Conservation (phyloP, 1,140 invertebrate genomes). For the Dermatophagoides farinae region DNA sequence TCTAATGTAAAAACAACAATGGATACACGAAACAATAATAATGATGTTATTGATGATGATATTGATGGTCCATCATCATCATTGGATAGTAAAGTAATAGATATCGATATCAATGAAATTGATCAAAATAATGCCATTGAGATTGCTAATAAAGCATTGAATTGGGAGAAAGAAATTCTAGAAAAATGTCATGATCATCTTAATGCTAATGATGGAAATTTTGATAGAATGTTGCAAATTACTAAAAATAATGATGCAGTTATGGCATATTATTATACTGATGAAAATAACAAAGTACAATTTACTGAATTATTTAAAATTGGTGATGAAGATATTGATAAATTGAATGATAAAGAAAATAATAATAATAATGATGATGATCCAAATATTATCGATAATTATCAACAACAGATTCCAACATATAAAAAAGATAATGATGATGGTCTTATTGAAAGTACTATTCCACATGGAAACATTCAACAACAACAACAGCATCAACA, state of each 20-base stretch:
- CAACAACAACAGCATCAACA: too few relatives aligned
- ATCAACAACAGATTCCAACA: background rate
- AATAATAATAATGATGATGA: background rate
- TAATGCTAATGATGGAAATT: constrained; percentile 41
- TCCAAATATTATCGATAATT: background rate
- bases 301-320: constrained; percentile 71
- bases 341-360: background rate
- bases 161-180: constrained; percentile 15
- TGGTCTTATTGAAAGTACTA: background rate
- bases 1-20: background rate
- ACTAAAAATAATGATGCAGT: constrained; percentile 62
- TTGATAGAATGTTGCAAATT: constrained; percentile 62
- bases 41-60: background rate
- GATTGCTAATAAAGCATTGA: constrained; percentile 18
- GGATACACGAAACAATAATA: background rate
- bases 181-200: constrained; percentile 12
- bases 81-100: constrained; percentile 13
- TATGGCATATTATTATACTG: constrained; percentile 71
- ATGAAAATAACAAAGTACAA: constrained; percentile 53
- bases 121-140: constrained; percentile 19
- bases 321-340: constrained; percentile 31
- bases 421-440: constrained; percentile 5
- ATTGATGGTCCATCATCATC: background rate
- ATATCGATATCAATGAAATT: constrained; percentile 13
- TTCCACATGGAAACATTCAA: background rate